phyloP scores from a whole-genome alignment of 2,888 invertebrate genomes.

The Argyresthia albistria region DNA sequence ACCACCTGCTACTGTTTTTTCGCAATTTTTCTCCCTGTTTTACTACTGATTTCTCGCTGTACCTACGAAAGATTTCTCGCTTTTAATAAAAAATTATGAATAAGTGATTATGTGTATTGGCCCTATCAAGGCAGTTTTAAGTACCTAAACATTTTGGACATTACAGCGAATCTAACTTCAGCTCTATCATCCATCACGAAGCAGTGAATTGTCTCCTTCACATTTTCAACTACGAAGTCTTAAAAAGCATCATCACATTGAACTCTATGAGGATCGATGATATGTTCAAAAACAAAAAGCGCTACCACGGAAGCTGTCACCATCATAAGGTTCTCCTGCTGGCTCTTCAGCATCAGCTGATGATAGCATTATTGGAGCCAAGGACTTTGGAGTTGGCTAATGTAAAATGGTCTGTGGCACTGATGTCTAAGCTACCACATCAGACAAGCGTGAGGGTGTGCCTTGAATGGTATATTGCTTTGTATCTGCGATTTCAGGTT shows the following conservation, averaged over 20 bases:
- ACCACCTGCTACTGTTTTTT: no score
- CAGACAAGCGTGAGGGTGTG: conserved; percentile 46
- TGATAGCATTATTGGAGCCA: conserved; percentile 29
- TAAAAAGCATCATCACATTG: conserved; percentile 26
- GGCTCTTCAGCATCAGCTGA: conserved; percentile 41
- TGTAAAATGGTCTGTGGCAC: conserved; percentile 38
- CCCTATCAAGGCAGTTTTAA: no score
- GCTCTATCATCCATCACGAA: conserved; percentile 20
- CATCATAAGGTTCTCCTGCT: conserved; percentile 41
- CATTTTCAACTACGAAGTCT: conserved; percentile 25
- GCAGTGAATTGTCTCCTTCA: conserved; percentile 30
- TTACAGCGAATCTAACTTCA: no score
- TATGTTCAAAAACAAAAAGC: conserved; percentile 39
- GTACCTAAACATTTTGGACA: no score
- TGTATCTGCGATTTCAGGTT: conserved; percentile 44
- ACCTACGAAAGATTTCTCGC: no score
- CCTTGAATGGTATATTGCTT: conserved; percentile 50
- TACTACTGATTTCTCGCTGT: no score
- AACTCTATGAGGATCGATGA: conserved; percentile 38
- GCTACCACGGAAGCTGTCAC: conserved; percentile 56
- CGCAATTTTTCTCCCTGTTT: no score
- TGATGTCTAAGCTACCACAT: conserved; percentile 48
- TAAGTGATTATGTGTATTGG: no score
- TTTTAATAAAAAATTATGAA: no score
- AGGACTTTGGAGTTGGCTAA: conserved; percentile 17